A percentile compares a stretch with the other conserved stretches of the same genome.
Evolutionary conservation across 1,140 invertebrate genomes (phyloP).

Genomic region (Leptopilina boulardi): DNA sequence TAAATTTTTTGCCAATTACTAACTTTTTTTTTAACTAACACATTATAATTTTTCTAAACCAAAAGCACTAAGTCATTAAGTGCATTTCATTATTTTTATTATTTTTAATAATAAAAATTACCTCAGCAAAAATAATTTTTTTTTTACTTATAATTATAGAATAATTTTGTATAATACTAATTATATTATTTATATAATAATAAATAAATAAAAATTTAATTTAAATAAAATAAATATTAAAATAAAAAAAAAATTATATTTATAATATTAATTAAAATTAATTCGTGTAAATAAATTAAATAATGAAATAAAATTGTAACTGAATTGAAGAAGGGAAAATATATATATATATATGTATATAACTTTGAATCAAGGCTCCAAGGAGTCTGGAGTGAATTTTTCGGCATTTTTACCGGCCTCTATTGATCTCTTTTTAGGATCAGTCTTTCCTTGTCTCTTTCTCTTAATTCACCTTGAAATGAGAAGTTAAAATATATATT

Average conservation of each 20-base stretch:
- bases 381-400: conserved; percentile 5
- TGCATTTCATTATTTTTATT: background rate
- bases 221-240: too few relatives aligned
- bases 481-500: conserved; percentile 21
- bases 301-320: too few relatives aligned
- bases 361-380: conserved; percentile 9
- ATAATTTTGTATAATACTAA: too few relatives aligned
- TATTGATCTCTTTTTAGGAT: background rate
- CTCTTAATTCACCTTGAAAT: conserved; percentile 24
- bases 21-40: background rate
- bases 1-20: background rate
- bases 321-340: background rate
- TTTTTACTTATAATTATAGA: too few relatives aligned
- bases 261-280: too few relatives aligned
- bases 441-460: conserved; percentile 17
- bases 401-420: conserved; percentile 14
- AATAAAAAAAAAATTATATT: too few relatives aligned
- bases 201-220: too few relatives aligned
- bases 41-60: background rate
- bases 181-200: too few relatives aligned
- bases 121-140: background rate
- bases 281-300: too few relatives aligned
- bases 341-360: background rate
- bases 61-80: background rate
- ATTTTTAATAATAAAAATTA: background rate